phyloP scores from a whole-genome alignment of 2,888 invertebrate genomes.

The Sarcophaga carnaria region DNA sequence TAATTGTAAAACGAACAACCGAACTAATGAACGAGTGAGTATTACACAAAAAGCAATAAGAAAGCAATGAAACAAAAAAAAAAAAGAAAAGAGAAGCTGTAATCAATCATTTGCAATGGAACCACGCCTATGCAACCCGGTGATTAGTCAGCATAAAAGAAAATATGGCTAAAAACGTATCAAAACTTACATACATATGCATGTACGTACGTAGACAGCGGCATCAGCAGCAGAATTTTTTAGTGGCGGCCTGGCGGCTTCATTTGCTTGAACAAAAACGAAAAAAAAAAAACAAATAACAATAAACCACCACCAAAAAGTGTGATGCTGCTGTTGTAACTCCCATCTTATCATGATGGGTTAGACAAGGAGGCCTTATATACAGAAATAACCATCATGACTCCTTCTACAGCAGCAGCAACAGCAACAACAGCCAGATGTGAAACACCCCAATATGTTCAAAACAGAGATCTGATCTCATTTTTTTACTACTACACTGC shows the following conservation, averaged over 20 bases:
- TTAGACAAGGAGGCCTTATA: conserved; percentile 43
- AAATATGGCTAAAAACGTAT: conserved; percentile 72
- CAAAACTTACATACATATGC: neutral
- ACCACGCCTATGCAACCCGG: conserved; percentile 80
- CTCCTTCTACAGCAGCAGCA: conserved; percentile 29
- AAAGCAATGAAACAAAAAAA: conserved; percentile 57
- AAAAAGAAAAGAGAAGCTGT: conserved; percentile 71
- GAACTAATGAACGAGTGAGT: conserved; percentile 36
- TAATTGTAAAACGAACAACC: conserved; percentile 4
- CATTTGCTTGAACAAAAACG: conserved; percentile 73
- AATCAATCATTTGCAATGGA: conserved; percentile 79
- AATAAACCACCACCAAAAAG: conserved; percentile 28
- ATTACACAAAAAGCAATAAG: conserved; percentile 55
- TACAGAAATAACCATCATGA: conserved; percentile 1
- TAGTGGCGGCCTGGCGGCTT: conserved; percentile 74
- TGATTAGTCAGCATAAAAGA: conserved; percentile 80
- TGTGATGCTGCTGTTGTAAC: conserved; percentile 44
- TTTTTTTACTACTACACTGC: conserved; percentile 8
- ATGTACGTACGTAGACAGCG: neutral
- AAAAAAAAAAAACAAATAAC: no score
- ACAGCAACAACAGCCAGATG: neutral
- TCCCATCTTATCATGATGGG: neutral
- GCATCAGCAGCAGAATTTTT: neutral
- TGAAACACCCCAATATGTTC: conserved; percentile 25
- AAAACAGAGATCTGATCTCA: neutral